These are phyloP conservation scores for Semibalanus balanoides DNA, from an alignment of 1,140 invertebrate species.

Conservation along the genomic window DNA sequence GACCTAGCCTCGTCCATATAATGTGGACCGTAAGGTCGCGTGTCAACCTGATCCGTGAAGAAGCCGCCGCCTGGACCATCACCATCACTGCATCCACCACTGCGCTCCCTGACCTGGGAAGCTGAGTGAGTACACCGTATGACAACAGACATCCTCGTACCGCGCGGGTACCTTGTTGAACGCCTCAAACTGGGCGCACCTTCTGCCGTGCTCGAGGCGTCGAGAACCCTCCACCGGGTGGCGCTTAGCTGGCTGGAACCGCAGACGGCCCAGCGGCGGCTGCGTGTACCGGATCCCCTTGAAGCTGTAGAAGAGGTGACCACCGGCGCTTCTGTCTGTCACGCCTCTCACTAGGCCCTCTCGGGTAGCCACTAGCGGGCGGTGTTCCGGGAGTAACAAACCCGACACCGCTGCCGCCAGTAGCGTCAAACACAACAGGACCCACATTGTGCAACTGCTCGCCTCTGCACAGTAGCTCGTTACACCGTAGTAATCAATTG, in stretches of 20 bases:
- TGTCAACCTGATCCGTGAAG: slow-evolving; percentile 47
- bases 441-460: no score
- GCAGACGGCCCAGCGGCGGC: background rate
- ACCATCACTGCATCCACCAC: slow-evolving; percentile 38
- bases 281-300: background rate
- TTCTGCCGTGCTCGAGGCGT: background rate
- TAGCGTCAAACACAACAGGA: no score
- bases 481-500: no score
- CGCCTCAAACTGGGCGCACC: background rate
- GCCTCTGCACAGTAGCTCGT: no score
- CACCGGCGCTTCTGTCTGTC: background rate
- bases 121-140: slow-evolving; percentile 67
- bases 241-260: background rate
- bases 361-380: background rate
- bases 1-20: slow-evolving; percentile 78
- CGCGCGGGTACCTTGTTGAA: slow-evolving; percentile 31
- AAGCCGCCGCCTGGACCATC: slow-evolving; percentile 40
- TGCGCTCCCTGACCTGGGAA: background rate
- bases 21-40: slow-evolving; percentile 54
- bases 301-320: background rate
- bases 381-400: no score
- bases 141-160: slow-evolving; percentile 94
- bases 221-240: background rate
- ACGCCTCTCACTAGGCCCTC: background rate
- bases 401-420: no score